Conservation (phyloP, 2,888 invertebrate genomes). For the Papilio elwesi region DNA sequence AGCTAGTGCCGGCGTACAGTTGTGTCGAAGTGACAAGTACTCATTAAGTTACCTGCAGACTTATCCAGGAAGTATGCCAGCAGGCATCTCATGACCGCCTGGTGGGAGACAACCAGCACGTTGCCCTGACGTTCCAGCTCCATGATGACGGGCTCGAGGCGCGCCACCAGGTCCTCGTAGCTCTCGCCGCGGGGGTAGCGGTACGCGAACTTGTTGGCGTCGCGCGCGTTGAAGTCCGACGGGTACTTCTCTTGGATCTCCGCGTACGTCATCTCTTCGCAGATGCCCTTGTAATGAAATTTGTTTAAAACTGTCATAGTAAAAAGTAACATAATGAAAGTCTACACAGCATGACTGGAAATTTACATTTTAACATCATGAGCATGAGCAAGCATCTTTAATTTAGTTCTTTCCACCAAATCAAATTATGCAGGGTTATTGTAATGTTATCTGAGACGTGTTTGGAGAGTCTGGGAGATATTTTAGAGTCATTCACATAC, state of each 20-base stretch:
- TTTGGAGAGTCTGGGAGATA: no score
- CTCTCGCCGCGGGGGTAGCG: slow-evolving; percentile 96
- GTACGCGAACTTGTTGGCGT: slow-evolving; percentile 98
- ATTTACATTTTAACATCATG: no score
- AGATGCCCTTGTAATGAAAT: slow-evolving; percentile 91
- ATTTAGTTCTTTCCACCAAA: no score
- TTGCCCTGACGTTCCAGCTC: slow-evolving; percentile 98
- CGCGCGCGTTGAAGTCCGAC: slow-evolving; percentile 97
- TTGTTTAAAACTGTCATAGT: background rate
- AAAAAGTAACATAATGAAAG: background rate
- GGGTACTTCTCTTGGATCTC: slow-evolving; percentile 97
- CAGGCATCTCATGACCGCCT: slow-evolving; percentile 97
- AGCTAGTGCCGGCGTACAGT: no score
- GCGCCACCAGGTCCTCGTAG: slow-evolving; percentile 98
- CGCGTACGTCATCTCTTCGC: slow-evolving; percentile 99
- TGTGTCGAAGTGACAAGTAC: no score
- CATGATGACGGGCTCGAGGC: slow-evolving; percentile 99
- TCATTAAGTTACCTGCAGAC: slow-evolving; percentile 87
- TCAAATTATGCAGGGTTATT: no score
- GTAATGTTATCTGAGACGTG: no score
- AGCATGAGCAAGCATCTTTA: no score
- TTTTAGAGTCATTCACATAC: no score
- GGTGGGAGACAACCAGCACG: slow-evolving; percentile 98
- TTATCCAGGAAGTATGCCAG: slow-evolving; percentile 99
- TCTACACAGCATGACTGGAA: background rate